Conservation (phyloP, 2,797 vertebrate species). For the Limnodromus scolopaceus region DNA sequence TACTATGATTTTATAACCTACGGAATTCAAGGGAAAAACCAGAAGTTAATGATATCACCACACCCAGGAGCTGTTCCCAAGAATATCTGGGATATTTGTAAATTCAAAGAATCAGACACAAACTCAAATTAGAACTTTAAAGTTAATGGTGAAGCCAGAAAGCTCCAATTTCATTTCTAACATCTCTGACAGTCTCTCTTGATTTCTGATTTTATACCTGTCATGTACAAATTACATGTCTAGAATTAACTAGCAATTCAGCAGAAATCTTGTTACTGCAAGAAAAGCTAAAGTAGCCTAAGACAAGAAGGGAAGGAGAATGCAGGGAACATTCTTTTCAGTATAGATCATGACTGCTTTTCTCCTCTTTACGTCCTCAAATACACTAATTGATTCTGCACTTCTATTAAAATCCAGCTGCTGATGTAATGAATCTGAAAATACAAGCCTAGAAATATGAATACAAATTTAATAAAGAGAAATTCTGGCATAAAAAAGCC, state of each 20-base stretch:
- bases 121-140: neutral
- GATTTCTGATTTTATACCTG: neutral
- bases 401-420: neutral
- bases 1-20: neutral
- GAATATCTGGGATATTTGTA: neutral
- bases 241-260: neutral
- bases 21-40: neutral
- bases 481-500: neutral
- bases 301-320: conserved; percentile 7
- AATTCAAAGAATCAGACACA: neutral
- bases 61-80: neutral
- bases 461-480: neutral
- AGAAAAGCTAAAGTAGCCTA: neutral
- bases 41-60: neutral
- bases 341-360: neutral
- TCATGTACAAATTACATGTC: neutral
- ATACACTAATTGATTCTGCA: neutral
- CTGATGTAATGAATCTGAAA: neutral
- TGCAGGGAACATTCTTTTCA: neutral
- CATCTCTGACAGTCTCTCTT: neutral
- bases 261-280: neutral
- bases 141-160: neutral
- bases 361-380: neutral
- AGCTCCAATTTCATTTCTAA: neutral
- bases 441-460: neutral